phyloP scores from a whole-genome alignment of 2,113 vertebrate genomes.

The Vulpes ferrilata region DNA sequence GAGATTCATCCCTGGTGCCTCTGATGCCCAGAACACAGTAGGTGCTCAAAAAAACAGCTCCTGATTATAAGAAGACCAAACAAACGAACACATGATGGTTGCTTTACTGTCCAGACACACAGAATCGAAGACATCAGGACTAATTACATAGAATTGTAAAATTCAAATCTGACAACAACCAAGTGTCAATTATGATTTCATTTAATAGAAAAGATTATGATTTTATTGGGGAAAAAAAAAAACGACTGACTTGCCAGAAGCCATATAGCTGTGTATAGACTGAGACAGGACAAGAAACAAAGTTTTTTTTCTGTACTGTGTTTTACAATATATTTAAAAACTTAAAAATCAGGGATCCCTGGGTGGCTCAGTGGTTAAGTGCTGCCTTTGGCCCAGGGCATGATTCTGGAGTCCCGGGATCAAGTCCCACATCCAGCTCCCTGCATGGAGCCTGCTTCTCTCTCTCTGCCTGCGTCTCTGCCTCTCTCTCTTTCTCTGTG shows the following conservation, averaged over 20 bases:
- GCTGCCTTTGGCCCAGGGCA: too few species aligned
- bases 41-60: background rate
- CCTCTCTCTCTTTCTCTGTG: too few species aligned
- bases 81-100: background rate
- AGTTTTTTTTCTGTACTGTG: background rate
- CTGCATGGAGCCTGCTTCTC: too few species aligned
- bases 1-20: background rate
- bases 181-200: background rate
- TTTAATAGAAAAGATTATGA: background rate
- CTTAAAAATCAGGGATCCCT: background rate
- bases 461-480: too few species aligned
- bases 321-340: background rate
- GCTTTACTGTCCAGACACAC: background rate
- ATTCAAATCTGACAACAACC: background rate
- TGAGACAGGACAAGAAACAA: background rate
- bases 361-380: too few species aligned
- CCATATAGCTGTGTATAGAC: background rate
- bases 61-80: background rate
- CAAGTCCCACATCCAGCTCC: too few species aligned
- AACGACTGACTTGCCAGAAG: background rate
- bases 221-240: slow-evolving; percentile 22
- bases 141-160: background rate
- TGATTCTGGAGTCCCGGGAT: too few species aligned
- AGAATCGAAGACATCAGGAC: background rate
- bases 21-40: background rate